phyloP scores from a whole-genome alignment of 1,140 invertebrate species.

The Acromyrmex charruanus region DNA sequence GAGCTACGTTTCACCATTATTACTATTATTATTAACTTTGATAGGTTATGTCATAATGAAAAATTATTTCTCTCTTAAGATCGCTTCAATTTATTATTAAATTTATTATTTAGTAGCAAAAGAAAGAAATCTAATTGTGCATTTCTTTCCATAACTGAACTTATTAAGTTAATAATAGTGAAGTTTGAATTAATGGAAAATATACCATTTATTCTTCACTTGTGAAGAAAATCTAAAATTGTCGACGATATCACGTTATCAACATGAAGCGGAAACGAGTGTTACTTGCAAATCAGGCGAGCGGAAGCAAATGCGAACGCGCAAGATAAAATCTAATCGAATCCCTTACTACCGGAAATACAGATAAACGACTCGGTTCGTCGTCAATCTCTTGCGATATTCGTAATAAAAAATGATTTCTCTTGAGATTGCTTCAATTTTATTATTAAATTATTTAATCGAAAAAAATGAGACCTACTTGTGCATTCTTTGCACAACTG shows the following conservation, averaged over 20 bases:
- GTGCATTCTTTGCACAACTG: neutral
- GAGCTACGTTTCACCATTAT: neutral
- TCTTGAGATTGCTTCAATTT: neutral
- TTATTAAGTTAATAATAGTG: neutral
- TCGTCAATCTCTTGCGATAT: constrained; percentile 45
- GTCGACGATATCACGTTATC: neutral
- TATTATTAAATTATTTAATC: neutral
- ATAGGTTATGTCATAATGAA: neutral
- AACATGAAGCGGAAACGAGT: neutral
- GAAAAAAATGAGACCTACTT: neutral
- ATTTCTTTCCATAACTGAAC: neutral
- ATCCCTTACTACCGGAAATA: constrained; percentile 52
- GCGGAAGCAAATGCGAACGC: constrained; percentile 35
- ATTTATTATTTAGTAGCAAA: neutral
- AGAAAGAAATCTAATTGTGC: neutral
- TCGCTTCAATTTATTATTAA: neutral
- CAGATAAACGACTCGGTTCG: constrained; percentile 50
- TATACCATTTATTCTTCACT: neutral
- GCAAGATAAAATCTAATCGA: constrained; percentile 38
- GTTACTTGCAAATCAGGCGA: neutral
- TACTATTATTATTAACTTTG: constrained; percentile 4
- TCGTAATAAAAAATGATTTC: neutral
- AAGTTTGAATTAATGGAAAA: neutral
- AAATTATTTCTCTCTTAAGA: neutral
- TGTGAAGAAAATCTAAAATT: neutral